Conservation (phyloP, 2,888 invertebrate species). For the Lasioglossum leucozonium region DNA sequence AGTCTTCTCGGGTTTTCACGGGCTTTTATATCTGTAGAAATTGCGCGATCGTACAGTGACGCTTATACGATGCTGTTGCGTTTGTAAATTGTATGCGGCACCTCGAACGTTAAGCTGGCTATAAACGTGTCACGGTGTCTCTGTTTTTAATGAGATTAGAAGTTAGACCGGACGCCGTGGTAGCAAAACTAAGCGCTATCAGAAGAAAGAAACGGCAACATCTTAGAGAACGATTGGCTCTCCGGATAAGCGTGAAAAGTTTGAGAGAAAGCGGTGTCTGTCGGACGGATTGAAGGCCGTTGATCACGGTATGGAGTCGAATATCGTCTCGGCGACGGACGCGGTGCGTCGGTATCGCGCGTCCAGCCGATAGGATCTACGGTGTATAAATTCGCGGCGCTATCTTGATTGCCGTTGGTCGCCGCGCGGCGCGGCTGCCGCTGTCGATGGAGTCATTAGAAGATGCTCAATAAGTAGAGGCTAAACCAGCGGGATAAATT, state of each 20-base stretch:
- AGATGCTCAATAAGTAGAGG: slow-evolving; percentile 73
- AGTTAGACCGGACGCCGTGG: background rate
- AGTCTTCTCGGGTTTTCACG: too few species aligned
- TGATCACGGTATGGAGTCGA: background rate
- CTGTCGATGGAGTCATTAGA: slow-evolving; percentile 76
- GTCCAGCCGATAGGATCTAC: slow-evolving; percentile 62
- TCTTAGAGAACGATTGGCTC: background rate
- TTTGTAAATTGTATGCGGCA: too few species aligned
- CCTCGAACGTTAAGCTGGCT: too few species aligned
- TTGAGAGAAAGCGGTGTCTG: background rate
- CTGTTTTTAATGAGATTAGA: too few species aligned
- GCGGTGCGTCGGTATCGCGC: slow-evolving; percentile 29
- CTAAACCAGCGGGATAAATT: slow-evolving; percentile 67
- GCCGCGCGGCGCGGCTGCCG: slow-evolving; percentile 63
- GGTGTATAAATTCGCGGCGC: slow-evolving; percentile 70
- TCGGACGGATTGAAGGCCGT: background rate
- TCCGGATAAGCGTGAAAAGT: background rate
- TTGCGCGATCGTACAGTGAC: too few species aligned
- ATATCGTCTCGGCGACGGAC: slow-evolving; percentile 35
- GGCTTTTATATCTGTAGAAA: too few species aligned
- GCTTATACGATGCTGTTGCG: too few species aligned
- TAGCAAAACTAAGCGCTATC: background rate
- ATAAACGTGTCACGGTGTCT: too few species aligned
- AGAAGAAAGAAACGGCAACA: background rate
- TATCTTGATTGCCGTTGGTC: slow-evolving; percentile 74